Conservation (phyloP, 2,797 vertebrate genomes). For the Alosa sapidissima region DNA sequence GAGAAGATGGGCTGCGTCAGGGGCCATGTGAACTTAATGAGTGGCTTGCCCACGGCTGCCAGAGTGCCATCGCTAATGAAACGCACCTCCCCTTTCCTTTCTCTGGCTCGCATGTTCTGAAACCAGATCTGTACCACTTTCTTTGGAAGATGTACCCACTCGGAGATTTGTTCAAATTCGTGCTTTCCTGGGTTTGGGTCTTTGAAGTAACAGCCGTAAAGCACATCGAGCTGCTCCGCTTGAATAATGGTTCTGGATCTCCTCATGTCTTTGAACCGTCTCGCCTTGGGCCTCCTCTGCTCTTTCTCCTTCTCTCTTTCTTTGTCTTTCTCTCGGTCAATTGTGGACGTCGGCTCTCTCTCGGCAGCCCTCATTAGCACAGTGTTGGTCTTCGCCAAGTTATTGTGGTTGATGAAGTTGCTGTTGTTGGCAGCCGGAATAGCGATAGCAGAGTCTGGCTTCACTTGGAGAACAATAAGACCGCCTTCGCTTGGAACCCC, state of each 20-base stretch:
- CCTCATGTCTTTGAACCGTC: constrained; percentile 77
- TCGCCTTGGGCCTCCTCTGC: constrained; percentile 73
- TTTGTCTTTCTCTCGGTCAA: constrained; percentile 65
- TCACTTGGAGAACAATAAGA: constrained; percentile 78
- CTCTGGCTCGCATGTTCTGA: constrained; percentile 91
- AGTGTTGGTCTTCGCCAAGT: constrained; percentile 66
- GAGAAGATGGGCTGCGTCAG: constrained; percentile 79
- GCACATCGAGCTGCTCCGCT: constrained; percentile 89
- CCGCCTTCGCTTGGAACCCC: constrained; percentile 60
- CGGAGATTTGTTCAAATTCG: constrained; percentile 91
- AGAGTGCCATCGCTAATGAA: constrained; percentile 82
- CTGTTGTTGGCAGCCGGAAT: constrained; percentile 63
- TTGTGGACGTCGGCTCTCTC: constrained; percentile 65
- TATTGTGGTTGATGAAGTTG: constrained; percentile 68
- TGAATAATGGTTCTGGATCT: constrained; percentile 92
- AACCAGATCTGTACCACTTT: constrained; percentile 97
- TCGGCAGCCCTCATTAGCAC: constrained; percentile 73
- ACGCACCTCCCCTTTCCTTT: constrained; percentile 89
- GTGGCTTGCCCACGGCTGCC: constrained; percentile 80
- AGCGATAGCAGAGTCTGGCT: constrained; percentile 67
- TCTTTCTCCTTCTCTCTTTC: constrained; percentile 66
- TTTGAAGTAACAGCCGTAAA: constrained; percentile 95
- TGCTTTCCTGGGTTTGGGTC: constrained; percentile 92
- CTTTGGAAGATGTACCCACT: constrained; percentile 91
- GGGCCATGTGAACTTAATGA: constrained; percentile 84